Base-by-base conservation (phyloP, 2,113 vertebrate species). In the Sus scrofa region DNA sequence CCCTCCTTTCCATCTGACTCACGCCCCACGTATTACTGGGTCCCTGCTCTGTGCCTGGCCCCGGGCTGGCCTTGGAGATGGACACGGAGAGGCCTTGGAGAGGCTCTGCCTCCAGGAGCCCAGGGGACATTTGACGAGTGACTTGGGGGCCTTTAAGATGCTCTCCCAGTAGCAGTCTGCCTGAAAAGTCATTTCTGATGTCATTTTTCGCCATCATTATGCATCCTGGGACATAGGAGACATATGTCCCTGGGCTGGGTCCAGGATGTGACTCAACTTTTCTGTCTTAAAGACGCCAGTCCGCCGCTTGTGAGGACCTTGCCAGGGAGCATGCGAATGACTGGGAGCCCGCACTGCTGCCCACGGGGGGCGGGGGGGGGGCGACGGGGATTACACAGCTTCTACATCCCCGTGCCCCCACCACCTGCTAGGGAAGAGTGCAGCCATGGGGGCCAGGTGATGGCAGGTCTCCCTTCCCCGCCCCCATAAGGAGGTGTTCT, bases 131-230 rank as follows among this genome's bases (percentile, higher is more conserved):
- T 7, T 65, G 73, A 27, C 0, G 11, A 27, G 39, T 39, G 10
- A n/a, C 16, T 11, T 52, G 19, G 37, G 26, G 34, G 65, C 12
- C 79, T 56, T 18, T 7, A 4, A 12, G 50, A 68, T 2, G 6
- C 67, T 11, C 67, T 71, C 54, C 26, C 4, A 0, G 3, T 37
- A 32, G 4, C 32, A 2, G 6, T 16, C 34, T 4, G 34, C 50
- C 50, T 14, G 37, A 11, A 37, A 27, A 67, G 60, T 11, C 0
- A 0, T 14, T 62, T n/a, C 16, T 7, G n/a, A 34, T 2, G 54
- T 56, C 24, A 11, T 13, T 5, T 10, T 2, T 6, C 1, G 2
- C 30, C 74, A 26, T 13, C 5, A 0, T 2, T 1, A 2, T 0
- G 1, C 10, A 44, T 58, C 65, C 74, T 32, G 3, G 65, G 22